These are phyloP conservation scores for Parelbella ahira DNA, from an alignment of 2,888 invertebrate species.

Conservation along the genomic window DNA sequence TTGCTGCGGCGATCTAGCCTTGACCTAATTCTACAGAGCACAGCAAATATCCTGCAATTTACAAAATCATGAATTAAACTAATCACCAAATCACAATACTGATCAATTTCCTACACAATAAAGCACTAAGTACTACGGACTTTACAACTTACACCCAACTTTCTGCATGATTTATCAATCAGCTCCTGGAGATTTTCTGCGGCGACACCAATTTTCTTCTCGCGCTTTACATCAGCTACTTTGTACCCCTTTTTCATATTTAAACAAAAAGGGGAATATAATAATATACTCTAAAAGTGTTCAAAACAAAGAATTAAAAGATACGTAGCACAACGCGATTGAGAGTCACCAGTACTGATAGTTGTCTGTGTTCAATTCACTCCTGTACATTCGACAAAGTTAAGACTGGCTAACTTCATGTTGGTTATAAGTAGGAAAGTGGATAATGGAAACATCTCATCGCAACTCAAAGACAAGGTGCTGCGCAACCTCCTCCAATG, in stretches of 20 bases:
- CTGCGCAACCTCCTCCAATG: too few relatives aligned
- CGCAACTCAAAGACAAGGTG: too few relatives aligned
- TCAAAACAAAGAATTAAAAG: slow-evolving; percentile 4
- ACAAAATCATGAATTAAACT: slow-evolving; percentile 2
- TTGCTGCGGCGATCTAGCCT: slow-evolving; percentile 34
- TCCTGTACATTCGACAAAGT: too few relatives aligned
- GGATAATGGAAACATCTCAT: not conserved
- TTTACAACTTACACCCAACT: slow-evolving; percentile 78
- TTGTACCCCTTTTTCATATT: slow-evolving; percentile 84
- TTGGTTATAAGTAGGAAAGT: not conserved
- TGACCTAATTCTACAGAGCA: slow-evolving; percentile 43
- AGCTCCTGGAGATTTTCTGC: slow-evolving; percentile 84
- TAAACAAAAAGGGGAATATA: not conserved
- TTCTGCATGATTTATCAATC: slow-evolving; percentile 84
- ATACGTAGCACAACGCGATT: not conserved
- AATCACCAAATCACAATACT: slow-evolving; percentile 28
- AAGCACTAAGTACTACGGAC: too few relatives aligned
- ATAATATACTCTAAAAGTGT: not conserved
- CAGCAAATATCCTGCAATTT: not conserved
- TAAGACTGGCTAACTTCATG: slow-evolving; percentile 13
- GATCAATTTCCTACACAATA: too few relatives aligned
- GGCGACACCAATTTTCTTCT: slow-evolving; percentile 85
- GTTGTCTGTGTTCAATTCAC: too few relatives aligned
- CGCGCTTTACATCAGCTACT: slow-evolving; percentile 84
- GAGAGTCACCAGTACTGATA: too few relatives aligned